Base-by-base conservation (phyloP, 2,888 invertebrate species). In the Pammene fasciana region DNA sequence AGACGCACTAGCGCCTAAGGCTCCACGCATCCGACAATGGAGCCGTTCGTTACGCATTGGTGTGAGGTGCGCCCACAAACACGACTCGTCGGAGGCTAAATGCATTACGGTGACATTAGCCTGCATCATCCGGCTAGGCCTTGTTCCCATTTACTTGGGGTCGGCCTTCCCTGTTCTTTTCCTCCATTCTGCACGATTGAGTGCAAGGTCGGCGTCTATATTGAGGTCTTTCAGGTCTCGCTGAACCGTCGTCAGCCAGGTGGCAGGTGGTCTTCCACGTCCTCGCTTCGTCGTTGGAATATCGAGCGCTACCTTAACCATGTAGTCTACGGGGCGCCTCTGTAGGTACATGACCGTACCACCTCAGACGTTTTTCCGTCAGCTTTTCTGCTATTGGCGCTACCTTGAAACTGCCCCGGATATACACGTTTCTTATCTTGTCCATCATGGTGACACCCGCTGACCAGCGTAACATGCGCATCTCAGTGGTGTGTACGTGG, bases 31-130 rank as follows among this genome's bases (percentile, higher is more conserved):
- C 9, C 7, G 9, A 38, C 2, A 9, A 38, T 9, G 7, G 9
- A 38, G 9, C 7, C 38, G 8, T 38, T 9, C 43, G 43, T 50
- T 62, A 45, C 68, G 52, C 54, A 3, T 14, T 48, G 60, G 79
- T 82, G 79, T 81, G 65, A 81, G 14, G 61, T 41, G 0, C 36
- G 26, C 26, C 26, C 26, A 3, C 26, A 26, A 26, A 26, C 26
- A 79, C 74, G 74, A 72, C 77, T 75, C 65, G 59, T 56, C 60
- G 41, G 56, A 16, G 72, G 78, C 80, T 87, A 85, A 87, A 86
- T 86, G 86, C 86, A 83, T 82, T 81, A 82, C 82, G 75, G 79
- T 86, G 87, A 86, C 86, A 7, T 0, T 68, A 61, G 16, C 18
- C 56, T 65, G 73, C 43, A 43, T 43, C 43, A 43, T 43, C 43